Base-by-base conservation (phyloP, 2,888 invertebrate species). In the Acleris sparsana region DNA sequence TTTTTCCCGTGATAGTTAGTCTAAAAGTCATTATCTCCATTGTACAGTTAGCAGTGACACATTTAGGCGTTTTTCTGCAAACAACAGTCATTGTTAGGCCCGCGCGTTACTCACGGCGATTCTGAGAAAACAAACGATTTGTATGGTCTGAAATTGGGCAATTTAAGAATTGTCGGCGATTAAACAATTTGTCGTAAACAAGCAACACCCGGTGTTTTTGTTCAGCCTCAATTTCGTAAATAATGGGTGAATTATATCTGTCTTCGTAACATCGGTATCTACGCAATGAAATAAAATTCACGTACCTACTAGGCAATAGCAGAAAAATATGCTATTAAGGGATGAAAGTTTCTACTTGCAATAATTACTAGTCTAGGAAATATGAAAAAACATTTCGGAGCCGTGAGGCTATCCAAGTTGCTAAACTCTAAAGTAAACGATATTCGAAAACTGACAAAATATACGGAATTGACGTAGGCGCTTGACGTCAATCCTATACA, bases 171-270 rank as follows among this genome's bases (percentile, higher is more conserved):
- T 83, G 78, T 56, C 61, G 65, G 60, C 82, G 79, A 87, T 90
- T 88, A 88, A 82, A 84, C 82, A 88, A 88, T 79, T 77, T 79
- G 75, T 75, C 75, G 77, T 76, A 71, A 71, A 58, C 68, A 70
- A 72, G 72, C 68, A 69, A 74, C 74, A 74, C 73, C 65, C 62
- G 72, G 72, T 69, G 55, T 68, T 65, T 69, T 70, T 72, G 64
- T 68, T 18, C 67, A 72, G 70, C 73, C 75, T 62, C 64, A 65
- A 66, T 63, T 67, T 67, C n/a, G 48, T 61, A 61, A 72, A 70
- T 59, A 53, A 70, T 69, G 56, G 71, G 70, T 71, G 71, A 70
- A 57, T 66, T 62, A 61, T 53, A 52, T 57, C 46, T n/a, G 46
- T 16, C 46, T 46, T 46, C n/a, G 7, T 46, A 46, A 17, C 46